These are phyloP conservation scores for Trematomus loennbergii DNA, from an alignment of 2,113 vertebrate species.

Conservation along the genomic window DNA sequence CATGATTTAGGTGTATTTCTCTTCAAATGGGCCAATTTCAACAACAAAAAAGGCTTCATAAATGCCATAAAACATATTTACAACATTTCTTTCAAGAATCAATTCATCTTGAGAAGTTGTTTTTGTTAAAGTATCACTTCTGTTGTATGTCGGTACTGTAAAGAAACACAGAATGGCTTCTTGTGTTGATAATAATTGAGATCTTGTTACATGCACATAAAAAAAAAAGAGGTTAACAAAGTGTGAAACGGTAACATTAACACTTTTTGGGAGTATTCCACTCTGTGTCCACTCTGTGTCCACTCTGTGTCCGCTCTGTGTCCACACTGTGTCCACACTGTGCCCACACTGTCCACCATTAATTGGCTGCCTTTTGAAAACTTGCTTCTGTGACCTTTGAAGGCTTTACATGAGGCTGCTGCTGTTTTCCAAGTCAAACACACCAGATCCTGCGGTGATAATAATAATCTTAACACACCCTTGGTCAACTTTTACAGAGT, in stretches of 20 bases:
- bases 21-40: neutral
- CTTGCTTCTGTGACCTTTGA: constrained; percentile 33
- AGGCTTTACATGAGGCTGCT: neutral
- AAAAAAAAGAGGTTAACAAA: no score
- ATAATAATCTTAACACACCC: constrained; percentile 8
- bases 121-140: neutral
- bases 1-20: constrained; percentile 2
- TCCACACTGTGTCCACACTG: no score
- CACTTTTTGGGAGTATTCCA: no score
- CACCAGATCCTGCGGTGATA: neutral
- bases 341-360: no score
- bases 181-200: neutral
- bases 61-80: constrained; percentile 28
- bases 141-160: neutral
- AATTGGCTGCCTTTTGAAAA: constrained; percentile 17
- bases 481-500: neutral
- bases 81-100: neutral
- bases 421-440: constrained; percentile 34
- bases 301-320: no score
- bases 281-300: no score
- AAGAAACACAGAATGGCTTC: neutral
- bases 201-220: no score
- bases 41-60: neutral
- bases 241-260: neutral
- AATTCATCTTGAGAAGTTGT: neutral